phyloP scores from a whole-genome alignment of 2,888 invertebrate genomes.

The Asteroscopus sphinx region DNA sequence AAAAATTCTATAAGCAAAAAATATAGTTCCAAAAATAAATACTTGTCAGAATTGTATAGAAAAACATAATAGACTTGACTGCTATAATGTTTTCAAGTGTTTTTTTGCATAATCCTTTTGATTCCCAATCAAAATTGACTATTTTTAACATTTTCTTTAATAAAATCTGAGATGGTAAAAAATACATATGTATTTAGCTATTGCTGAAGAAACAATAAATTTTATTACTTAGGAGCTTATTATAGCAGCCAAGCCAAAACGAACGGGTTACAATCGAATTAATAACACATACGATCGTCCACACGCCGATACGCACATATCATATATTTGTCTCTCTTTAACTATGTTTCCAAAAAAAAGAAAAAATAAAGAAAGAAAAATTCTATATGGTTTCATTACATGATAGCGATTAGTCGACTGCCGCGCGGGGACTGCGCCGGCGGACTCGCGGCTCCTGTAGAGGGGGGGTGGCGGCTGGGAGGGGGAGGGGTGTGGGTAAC shows the following conservation, averaged over 20 bases:
- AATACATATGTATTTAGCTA: too few relatives aligned
- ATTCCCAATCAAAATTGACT: background rate
- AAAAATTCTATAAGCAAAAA: constrained; percentile 15
- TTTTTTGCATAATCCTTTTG: background rate
- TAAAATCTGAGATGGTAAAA: too few relatives aligned
- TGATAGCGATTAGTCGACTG: constrained; percentile 79
- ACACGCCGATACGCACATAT: constrained; percentile 89
- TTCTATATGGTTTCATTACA: constrained; percentile 87
- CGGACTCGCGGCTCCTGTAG: constrained; percentile 75
- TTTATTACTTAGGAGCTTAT: background rate
- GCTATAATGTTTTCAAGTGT: constrained; percentile 54
- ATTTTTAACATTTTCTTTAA: background rate
- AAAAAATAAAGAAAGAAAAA: constrained; percentile 81
- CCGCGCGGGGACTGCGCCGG: constrained; percentile 71
- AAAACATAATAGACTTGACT: constrained; percentile 67
- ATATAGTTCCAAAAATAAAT: constrained; percentile 62
- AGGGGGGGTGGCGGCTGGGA: constrained; percentile 72
- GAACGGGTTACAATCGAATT: constrained; percentile 76
- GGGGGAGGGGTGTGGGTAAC: constrained; percentile 71
- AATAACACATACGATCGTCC: constrained; percentile 86
- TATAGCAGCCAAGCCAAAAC: constrained; percentile 69
- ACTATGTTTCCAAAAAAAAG: constrained; percentile 84
- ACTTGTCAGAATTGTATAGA: constrained; percentile 63
- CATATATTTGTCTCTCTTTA: constrained; percentile 83
- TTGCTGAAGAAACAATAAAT: too few relatives aligned